Base-by-base conservation (phyloP, 2,113 vertebrate species). In the Eidolon helvum region DNA sequence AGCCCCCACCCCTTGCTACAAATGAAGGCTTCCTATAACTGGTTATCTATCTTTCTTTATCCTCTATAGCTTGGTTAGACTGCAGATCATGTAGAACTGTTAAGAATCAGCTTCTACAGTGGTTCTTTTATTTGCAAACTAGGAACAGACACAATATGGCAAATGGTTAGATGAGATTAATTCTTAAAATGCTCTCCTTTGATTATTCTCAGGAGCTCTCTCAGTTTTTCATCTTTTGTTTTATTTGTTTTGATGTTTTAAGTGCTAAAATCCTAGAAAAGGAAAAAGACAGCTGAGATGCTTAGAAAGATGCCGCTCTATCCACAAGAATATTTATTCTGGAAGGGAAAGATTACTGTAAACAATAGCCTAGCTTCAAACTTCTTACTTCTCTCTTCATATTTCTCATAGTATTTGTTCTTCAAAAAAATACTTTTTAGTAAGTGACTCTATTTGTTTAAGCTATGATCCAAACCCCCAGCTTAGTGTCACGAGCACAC, bases 201-300 rank as follows among this genome's bases (percentile, higher is more conserved):
- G 90, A 92, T 80, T 87, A 74, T 21, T 48, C 87, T 50, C 85
- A 79, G 55, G 30, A 68, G 80, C 55, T 53, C 19, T 53, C 48
- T 21, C 1, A 55, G 65, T 45, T 95, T 84, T 71, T 59, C 28
- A 33, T 22, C 53, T 38, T 95, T 63, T 86, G 35, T 45, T 84
- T 84, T 68, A 61, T 77, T 96, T 93, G 40, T 77, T 71, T 95
- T 86, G 80, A 77, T 7, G 1, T 96, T 96, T 87, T 87, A 89
- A 94, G 68, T 87, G 55, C 11, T 89, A 95, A 45, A 94, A 94
- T 50, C 35, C 50, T 50, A 2, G 57, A 50, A 80, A 96, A 85
- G 38, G 16, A 77, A 74, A 89, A 95, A 90, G 30, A 82, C 26
- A 68, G 40, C 16, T 65, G 82, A 93, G 63, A 55, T 68, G 11